A percentile compares a stretch with the other conserved stretches of the same genome.
phyloP scores from a whole-genome alignment of 2,888 invertebrate species.

The Conomelus anceps region DNA sequence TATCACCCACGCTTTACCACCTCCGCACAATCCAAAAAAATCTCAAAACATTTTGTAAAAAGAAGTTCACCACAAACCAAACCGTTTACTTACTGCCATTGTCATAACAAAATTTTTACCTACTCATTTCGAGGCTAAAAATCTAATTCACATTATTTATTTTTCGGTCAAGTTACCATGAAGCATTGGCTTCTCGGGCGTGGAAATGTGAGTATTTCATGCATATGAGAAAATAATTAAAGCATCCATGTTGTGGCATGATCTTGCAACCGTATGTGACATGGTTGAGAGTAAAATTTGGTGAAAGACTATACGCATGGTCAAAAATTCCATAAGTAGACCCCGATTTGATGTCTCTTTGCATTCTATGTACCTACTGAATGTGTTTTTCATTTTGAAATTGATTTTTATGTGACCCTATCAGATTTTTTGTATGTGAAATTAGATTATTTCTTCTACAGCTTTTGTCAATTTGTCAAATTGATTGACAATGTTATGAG shows the following conservation, averaged over 20 bases:
- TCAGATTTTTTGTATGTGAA: too few relatives aligned
- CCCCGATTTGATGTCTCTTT: neutral
- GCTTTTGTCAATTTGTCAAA: neutral
- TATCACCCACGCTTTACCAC: neutral
- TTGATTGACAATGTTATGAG: neutral
- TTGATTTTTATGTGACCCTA: neutral
- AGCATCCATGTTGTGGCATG: neutral
- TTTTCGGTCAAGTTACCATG: neutral
- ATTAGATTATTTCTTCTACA: too few relatives aligned
- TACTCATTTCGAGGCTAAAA: neutral
- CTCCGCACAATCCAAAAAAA: neutral
- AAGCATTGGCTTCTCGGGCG: neutral
- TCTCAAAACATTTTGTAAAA: neutral
- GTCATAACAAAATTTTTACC: neutral
- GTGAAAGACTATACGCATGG: neutral
- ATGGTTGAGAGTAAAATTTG: neutral
- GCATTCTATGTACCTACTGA: neutral
- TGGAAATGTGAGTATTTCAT: neutral
- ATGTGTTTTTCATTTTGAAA: neutral
- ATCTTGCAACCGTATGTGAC: neutral
- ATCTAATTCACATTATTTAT: neutral
- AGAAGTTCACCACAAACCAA: too few relatives aligned
- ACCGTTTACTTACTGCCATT: neutral
- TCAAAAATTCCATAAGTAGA: neutral
- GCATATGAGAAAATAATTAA: neutral